Conservation (phyloP, 2,113 vertebrate species). For the Mirounga angustirostris region DNA sequence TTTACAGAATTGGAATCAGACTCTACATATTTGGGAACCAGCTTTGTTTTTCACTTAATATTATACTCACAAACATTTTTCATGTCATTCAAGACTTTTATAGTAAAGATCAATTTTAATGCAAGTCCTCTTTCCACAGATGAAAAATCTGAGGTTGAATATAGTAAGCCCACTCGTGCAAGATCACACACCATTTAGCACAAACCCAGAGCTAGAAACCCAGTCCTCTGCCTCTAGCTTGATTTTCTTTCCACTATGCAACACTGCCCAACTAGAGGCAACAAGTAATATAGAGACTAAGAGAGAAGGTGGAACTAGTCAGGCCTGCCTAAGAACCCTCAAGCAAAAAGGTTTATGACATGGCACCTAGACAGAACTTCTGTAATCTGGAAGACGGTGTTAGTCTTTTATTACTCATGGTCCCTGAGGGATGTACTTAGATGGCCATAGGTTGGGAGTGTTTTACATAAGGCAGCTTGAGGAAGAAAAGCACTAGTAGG, state of each 20-base stretch:
- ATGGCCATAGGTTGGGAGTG: neutral
- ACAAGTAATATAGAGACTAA: neutral
- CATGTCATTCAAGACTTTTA: neutral
- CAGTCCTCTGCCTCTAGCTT: neutral
- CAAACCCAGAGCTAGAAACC: neutral
- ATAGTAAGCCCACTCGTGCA: neutral
- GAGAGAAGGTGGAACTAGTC: neutral
- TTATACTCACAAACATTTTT: neutral
- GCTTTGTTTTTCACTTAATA: neutral
- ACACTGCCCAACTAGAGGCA: neutral
- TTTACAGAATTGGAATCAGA: neutral
- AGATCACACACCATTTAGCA: neutral
- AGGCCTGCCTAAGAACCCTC: neutral
- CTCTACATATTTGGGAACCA: neutral
- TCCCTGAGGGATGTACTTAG: neutral
- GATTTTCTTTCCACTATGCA: neutral
- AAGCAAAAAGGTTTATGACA: neutral
- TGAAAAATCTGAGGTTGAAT: neutral
- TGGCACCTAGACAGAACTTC: neutral
- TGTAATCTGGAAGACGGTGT: neutral
- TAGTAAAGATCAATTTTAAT: neutral
- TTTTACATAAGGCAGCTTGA: neutral
- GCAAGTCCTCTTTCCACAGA: neutral
- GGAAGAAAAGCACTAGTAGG: neutral
- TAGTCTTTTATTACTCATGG: neutral